Evolutionary conservation across 2,888 invertebrate species (phyloP), one percentile per base, ranked within the genome.

Genomic region (Pyrocoelia pectoralis): DNA sequence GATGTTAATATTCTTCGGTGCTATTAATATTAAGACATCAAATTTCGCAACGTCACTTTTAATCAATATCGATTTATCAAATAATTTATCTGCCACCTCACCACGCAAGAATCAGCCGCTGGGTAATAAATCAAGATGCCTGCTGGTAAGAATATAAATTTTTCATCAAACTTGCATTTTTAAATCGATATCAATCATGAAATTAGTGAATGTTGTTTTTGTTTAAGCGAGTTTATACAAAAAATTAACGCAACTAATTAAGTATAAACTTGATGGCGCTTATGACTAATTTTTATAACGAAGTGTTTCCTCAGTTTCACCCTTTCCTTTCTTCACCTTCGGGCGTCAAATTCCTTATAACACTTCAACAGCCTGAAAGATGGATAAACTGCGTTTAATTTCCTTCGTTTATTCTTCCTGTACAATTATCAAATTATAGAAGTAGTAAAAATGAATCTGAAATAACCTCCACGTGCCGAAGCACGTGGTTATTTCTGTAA

Each of bases 401-500:
- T 33, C n/a, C 33, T 33, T n/a, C 10, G n/a, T 33, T n/a, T n/a
- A 33, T 46, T 15, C 17, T 46, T 15, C n/a, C 10, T 46, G 15
- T 46, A 46, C 46, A 46, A 46, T 46, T 46, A 46, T 46, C 46
- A 43, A 43, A 15, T 43, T 13, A 17, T 46, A 43, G 43, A 6
- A 46, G 46, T 50, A 13, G 41, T 54, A 48, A 24, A 52, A 51
- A 15, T 50, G 24, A 43, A 56, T 57, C 67, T 52, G 61, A 70
- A 70, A 70, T 68, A 68, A 66, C 61, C 58, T 63, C 70, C 73
- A 73, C 73, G 73, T 73, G 73, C 70, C 70, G 66, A 56, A 70
- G 65, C 72, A 73, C 71, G 73, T 73, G 72, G 70, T 71, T 70
- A 72, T 72, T 73, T 72, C 63, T 69, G 67, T 67, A 70, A 65